These are phyloP conservation scores for Xenopus petersii DNA, from an alignment of 2,797 vertebrate genomes.

Conservation along the genomic window DNA sequence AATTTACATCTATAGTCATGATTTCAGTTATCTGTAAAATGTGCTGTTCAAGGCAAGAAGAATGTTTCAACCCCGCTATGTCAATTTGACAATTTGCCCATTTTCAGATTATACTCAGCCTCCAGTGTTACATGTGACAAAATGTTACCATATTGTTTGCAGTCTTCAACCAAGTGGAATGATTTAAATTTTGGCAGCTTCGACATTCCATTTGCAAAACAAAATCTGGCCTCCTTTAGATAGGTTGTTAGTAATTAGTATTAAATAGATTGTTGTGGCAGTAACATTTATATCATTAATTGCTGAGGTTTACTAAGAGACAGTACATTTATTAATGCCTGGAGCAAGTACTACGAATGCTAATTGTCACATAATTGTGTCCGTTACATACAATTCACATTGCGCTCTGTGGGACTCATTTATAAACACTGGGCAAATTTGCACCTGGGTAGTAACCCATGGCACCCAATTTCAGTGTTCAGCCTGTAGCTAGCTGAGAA, in stretches of 20 bases:
- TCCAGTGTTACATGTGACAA: slow-evolving; percentile 32
- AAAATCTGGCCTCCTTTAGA: slow-evolving; percentile 2
- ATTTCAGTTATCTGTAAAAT: not conserved
- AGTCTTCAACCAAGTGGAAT: slow-evolving; percentile 25
- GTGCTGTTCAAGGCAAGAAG: not conserved
- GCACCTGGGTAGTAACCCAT: no score
- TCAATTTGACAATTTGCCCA: slow-evolving; percentile 25
- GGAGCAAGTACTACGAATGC: no score
- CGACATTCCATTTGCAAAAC: slow-evolving; percentile 20
- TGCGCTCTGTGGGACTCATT: no score
- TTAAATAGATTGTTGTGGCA: not conserved
- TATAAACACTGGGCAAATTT: no score
- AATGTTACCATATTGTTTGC: slow-evolving; percentile 38
- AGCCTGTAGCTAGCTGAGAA: no score
- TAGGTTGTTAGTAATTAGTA: not conserved
- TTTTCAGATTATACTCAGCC: slow-evolving; percentile 21
- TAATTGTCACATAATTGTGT: no score
- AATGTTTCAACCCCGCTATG: slow-evolving; percentile 7
- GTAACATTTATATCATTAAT: slow-evolving; percentile 3
- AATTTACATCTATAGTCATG: no score
- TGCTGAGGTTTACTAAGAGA: not conserved
- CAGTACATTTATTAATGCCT: not conserved
- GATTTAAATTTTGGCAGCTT: slow-evolving; percentile 29
- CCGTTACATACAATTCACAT: no score
- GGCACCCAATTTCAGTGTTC: no score